Evolutionary conservation across 1,140 invertebrate genomes (phyloP).

Genomic region (Leptopilina boulardi): DNA sequence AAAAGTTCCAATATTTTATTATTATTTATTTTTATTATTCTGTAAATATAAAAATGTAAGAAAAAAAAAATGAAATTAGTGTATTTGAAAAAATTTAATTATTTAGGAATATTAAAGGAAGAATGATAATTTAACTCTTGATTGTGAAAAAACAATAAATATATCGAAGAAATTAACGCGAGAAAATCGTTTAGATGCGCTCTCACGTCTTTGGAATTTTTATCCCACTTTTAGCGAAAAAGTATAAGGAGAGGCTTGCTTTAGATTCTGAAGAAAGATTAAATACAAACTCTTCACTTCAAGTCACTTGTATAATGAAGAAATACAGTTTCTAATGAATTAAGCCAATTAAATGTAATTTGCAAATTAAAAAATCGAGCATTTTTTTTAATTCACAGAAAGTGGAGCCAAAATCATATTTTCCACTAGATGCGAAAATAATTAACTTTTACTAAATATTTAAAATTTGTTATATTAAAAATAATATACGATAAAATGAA

Average conservation of each 20-base stretch:
- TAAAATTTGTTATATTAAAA: too few species aligned
- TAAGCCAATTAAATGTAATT: not conserved
- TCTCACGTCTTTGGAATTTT: slow-evolving; percentile 19
- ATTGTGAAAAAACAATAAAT: not conserved
- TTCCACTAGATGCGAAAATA: too few species aligned
- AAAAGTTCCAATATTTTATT: too few species aligned
- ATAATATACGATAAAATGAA: too few species aligned
- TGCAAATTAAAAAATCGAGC: not conserved
- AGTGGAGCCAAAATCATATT: too few species aligned
- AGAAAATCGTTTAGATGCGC: slow-evolving; percentile 1
- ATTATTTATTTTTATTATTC: too few species aligned
- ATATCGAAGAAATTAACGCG: not conserved
- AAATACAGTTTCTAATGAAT: slow-evolving; percentile 5
- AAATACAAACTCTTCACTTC: slow-evolving; percentile 9
- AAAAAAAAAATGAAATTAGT: not conserved
- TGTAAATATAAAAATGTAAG: not conserved
- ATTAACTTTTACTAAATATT: too few species aligned
- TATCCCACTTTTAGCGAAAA: not conserved
- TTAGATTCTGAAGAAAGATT: not conserved
- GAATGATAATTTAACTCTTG: not conserved
- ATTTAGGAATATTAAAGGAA: not conserved
- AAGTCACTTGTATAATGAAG: slow-evolving; percentile 4
- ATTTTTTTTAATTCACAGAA: too few species aligned
- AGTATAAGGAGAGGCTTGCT: slow-evolving; percentile 8
- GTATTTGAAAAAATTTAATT: not conserved